Base-by-base conservation (phyloP, 1,140 invertebrate genomes). In the Orussus abietinus region DNA sequence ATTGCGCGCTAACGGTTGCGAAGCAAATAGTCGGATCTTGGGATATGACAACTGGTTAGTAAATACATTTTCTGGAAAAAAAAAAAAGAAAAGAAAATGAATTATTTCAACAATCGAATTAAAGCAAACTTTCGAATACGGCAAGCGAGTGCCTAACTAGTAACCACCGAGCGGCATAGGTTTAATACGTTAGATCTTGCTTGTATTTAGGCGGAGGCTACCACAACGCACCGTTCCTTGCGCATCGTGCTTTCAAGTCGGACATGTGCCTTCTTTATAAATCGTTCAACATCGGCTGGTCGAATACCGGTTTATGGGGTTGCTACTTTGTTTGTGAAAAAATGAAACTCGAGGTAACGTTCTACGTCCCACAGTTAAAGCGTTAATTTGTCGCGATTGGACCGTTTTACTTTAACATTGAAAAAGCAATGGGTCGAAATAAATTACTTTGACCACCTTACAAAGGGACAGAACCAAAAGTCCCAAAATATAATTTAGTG, bases 291-390 rank as follows among this genome's bases (percentile, higher is more conserved):
- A 52, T 68, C 4, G 53, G 54, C 9, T 76, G 69, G 42, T 51
- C 58, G 18, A 66, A 68, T 38, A 71, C 64, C 0, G 64, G 70
- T 12, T 55, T 76, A 2, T 76, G 70, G 64, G 74, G 74, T 4
- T 59, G 65, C 12, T 62, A 74, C 21, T 74, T 70, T 17, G 45
- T 66, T 14, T 59, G 59, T 10, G 38, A 57, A 0, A 50, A 45
- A 19, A 15, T 65, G 33, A 12, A 57, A n/a, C 41, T 66, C 2
- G 63, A 49, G 25, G 56, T 60, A 46, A 40, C n/a, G n/a, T n/a
- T n/a, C n/a, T n/a, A n/a, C n/a, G n/a, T n/a, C n/a, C n/a, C n/a
- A n/a, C n/a, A n/a, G n/a, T n/a, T n/a, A n/a, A n/a, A n/a, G n/a
- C n/a, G 29, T 33, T 38, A 34, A 9, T 33, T 0, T 4, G 4